Percentiles rank a stretch among this genome's conserved stretches.
phyloP scores from a whole-genome alignment of 64 coral and sea anemone genomes.

The Actinia tenebrosa region DNA sequence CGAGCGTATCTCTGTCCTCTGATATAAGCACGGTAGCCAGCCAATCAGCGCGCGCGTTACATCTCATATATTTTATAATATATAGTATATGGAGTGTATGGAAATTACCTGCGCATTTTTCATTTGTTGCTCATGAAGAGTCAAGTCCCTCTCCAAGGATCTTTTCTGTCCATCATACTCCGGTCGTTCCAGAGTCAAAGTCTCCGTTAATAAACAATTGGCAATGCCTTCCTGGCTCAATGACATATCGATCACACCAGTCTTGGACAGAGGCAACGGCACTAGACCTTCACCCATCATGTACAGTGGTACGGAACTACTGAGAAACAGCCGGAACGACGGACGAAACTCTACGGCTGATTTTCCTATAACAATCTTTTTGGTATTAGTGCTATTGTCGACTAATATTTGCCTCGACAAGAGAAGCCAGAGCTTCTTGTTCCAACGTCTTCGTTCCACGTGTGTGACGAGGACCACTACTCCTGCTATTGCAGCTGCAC shows the following conservation, averaged over 20 bases:
- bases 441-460: slow-evolving; percentile 67
- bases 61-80: too few species aligned
- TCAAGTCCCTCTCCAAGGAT: slow-evolving; percentile 72
- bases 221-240: slow-evolving; percentile 76
- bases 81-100: too few species aligned
- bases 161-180: slow-evolving; percentile 86
- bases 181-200: slow-evolving; percentile 68
- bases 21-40: too few species aligned
- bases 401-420: slow-evolving; percentile 71
- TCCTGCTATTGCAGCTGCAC: slow-evolving; percentile 64
- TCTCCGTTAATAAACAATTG: slow-evolving; percentile 58
- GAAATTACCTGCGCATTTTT: slow-evolving; percentile 55
- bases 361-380: slow-evolving; percentile 61
- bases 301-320: slow-evolving; percentile 57
- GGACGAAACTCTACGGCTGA: slow-evolving; percentile 67
- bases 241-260: slow-evolving; percentile 59
- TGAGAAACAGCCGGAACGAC: slow-evolving; percentile 78
- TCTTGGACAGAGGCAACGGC: slow-evolving; percentile 53
- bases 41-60: too few species aligned
- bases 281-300: slow-evolving; percentile 49
- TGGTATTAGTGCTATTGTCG: slow-evolving; percentile 32
- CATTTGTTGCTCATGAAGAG: slow-evolving; percentile 81
- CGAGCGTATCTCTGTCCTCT: too few species aligned
- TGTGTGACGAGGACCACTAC: slow-evolving; percentile 67
- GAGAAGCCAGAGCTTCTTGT: slow-evolving; percentile 55